phyloP scores from a whole-genome alignment of 53 echinoderm and acorn worm species.

The Crossaster papposus region DNA sequence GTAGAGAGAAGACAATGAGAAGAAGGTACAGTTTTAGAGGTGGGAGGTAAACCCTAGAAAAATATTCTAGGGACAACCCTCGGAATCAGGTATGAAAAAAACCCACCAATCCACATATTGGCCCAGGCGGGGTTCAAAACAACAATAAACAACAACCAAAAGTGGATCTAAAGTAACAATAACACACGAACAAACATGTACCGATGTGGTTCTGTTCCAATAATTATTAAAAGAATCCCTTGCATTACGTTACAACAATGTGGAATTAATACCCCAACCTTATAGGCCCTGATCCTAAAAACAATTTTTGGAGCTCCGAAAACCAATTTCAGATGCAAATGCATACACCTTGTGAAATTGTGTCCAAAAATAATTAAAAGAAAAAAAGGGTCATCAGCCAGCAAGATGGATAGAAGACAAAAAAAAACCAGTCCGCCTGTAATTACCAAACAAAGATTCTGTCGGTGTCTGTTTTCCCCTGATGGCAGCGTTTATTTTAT shows the following conservation, averaged over 20 bases:
- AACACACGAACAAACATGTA: too few species aligned
- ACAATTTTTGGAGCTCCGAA: neutral
- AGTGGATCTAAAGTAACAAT: too few species aligned
- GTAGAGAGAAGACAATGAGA: too few species aligned
- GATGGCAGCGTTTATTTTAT: conserved; percentile 49
- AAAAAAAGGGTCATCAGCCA: conserved; percentile 13
- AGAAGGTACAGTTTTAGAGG: too few species aligned
- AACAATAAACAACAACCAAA: too few species aligned
- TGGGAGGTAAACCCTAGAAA: too few species aligned
- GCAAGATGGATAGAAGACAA: neutral
- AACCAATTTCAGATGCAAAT: neutral
- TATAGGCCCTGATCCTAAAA: too few species aligned
- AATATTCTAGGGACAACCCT: too few species aligned
- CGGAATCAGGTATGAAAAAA: too few species aligned
- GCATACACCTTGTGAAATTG: neutral
- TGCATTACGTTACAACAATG: neutral
- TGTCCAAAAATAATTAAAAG: neutral
- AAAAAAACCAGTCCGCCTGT: conserved; percentile 7
- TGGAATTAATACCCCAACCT: neutral
- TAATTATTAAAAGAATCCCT: too few species aligned
- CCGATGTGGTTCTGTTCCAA: neutral
- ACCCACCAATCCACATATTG: too few species aligned
- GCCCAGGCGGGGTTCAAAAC: too few species aligned
- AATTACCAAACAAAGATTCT: conserved; percentile 34
- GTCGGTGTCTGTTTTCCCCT: conserved; percentile 36